These are phyloP conservation scores for Ptilorrhoa leucosticta DNA, from an alignment of 2,113 vertebrate species.

Conservation along the genomic window DNA sequence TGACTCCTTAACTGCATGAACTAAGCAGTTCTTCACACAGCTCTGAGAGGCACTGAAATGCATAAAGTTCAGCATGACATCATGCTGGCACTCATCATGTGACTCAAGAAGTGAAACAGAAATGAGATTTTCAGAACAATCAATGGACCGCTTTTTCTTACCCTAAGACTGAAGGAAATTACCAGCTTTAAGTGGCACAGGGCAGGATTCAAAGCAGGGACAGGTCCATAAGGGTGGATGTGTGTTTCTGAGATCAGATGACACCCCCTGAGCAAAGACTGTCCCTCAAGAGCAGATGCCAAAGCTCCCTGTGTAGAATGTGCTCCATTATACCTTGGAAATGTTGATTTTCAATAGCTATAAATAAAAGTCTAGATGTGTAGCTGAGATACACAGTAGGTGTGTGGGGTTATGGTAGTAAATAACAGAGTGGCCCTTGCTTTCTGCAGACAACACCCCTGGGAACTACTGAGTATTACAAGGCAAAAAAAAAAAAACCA, in stretches of 20 bases:
- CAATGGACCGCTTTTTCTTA: not conserved
- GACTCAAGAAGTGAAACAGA: not conserved
- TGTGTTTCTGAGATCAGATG: not conserved
- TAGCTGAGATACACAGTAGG: fast-evolving
- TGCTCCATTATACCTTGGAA: not conserved
- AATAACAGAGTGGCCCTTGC: not conserved
- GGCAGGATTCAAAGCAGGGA: not conserved
- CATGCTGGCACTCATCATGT: not conserved
- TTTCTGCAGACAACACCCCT: not conserved
- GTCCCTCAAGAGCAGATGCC: not conserved
- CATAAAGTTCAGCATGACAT: not conserved
- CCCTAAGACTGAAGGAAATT: not conserved
- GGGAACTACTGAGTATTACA: not conserved
- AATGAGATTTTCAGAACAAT: not conserved
- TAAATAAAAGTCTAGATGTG: not conserved
- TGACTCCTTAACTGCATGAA: not conserved
- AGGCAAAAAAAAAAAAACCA: not conserved
- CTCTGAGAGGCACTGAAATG: not conserved
- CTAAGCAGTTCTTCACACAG: not conserved
- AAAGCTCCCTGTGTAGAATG: not conserved
- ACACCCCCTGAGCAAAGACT: not conserved
- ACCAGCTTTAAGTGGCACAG: too few species aligned
- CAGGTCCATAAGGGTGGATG: fast-evolving
- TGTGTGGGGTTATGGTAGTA: not conserved
- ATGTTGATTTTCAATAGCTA: not conserved